Evolutionary conservation across 2,797 vertebrate genomes (phyloP), one percentile per base, ranked within the genome.

Genomic region (Zenarchopterus dispar): DNA sequence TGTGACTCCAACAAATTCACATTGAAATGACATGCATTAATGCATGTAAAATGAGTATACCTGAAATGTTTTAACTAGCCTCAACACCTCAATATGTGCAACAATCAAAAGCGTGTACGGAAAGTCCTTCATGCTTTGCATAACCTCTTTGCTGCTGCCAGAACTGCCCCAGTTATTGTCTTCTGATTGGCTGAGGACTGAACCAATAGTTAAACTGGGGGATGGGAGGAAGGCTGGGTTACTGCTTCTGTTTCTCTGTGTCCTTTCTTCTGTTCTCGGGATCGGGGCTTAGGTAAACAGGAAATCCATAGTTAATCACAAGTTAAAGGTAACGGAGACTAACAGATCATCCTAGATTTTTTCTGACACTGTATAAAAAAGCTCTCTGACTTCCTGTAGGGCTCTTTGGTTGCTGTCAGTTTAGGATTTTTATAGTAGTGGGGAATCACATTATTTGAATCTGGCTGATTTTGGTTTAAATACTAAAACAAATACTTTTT

Each of bases 131-230:
- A 77, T 67, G 55, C 78, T 86, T 89, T 91, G 81, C 82, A 87
- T 90, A 89, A 87, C 86, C 80, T 67, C 67, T 80, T 75, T 55
- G 69, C 78, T 88, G 89, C 92, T 90, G 80, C 89, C 89, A 90
- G 82, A 81, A 83, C 81, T 70, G 84, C 77, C 78, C 73, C 59
- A 61, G 52, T 71, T 67, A 48, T 62, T 43, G 67, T 6, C 21
- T 53, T 84, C 70, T 91, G 75, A 94, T 93, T 93, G 24, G 93
- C 77, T 88, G 64, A 80, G 69, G 61, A 68, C 33, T 64, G 49
- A 62, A 62, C 94, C 92, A 93, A 91, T 94, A 71, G 83, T 49
- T 77, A 31, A 0, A 49, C 58, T 65, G 89, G 85, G 90, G 90
- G 91, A 89, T 82, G 85, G 91, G 86, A 84, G 56, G 69, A 67